These are phyloP conservation scores for Chromis chromis DNA, from an alignment of 2,797 vertebrate species.

Conservation along the genomic window DNA sequence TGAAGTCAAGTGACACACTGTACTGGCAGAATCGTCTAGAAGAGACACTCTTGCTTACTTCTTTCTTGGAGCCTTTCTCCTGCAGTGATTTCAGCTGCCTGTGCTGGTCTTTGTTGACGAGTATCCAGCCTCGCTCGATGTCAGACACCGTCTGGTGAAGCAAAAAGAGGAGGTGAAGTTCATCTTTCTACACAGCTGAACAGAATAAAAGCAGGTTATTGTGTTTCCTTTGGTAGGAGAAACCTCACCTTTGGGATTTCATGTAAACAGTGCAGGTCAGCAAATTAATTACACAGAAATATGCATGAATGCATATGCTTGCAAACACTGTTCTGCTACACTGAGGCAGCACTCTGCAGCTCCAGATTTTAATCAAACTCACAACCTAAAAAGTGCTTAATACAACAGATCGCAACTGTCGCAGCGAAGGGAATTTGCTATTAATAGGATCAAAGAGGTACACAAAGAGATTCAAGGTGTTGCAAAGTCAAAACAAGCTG, in stretches of 20 bases:
- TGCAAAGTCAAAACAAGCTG: conserved; percentile 54
- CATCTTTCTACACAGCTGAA: conserved; percentile 40
- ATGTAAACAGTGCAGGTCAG: conserved; percentile 18
- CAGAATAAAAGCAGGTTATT: conserved; percentile 6
- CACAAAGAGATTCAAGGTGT: conserved; percentile 37
- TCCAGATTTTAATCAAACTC: conserved; percentile 51
- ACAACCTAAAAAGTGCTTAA: conserved; percentile 31
- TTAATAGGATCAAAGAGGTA: conserved; percentile 41
- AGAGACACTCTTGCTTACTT: conserved; percentile 84
- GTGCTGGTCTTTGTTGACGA: conserved; percentile 98
- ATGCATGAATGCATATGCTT: conserved; percentile 2
- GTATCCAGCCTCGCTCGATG: conserved; percentile 96
- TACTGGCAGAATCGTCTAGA: neutral
- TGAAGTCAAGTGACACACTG: conserved; percentile 4
- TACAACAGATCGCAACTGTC: conserved; percentile 34
- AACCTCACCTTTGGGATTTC: conserved; percentile 1
- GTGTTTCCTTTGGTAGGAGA: conserved; percentile 5
- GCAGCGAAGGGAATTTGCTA: conserved; percentile 18
- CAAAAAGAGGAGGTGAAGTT: conserved; percentile 45
- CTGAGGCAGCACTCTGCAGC: conserved; percentile 27
- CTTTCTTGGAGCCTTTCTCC: conserved; percentile 99
- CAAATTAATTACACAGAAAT: conserved; percentile 37
- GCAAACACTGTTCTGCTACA: conserved; percentile 9
- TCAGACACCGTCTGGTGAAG: conserved; percentile 92
- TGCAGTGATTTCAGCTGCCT: conserved; percentile 97